phyloP scores from a whole-genome alignment of 2,888 invertebrate species.

The Ophion ventricosus region DNA sequence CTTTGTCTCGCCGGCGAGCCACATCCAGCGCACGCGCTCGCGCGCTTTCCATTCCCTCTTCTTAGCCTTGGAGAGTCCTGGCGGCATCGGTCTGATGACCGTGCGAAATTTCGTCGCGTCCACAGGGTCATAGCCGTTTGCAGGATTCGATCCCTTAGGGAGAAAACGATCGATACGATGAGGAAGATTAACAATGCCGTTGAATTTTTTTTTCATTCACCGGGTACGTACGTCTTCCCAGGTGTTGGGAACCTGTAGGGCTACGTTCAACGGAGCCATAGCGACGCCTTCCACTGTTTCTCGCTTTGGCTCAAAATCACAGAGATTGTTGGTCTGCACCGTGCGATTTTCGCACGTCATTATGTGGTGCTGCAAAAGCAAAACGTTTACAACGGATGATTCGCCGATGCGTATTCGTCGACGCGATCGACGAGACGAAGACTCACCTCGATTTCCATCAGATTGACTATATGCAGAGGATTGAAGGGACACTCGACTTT shows the following conservation, averaged over 20 bases:
- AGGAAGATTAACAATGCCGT: no score
- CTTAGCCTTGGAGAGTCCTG: slow-evolving; percentile 46
- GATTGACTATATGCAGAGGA: slow-evolving; percentile 55
- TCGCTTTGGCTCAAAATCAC: slow-evolving; percentile 60
- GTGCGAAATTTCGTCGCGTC: slow-evolving; percentile 49
- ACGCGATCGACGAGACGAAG: neutral
- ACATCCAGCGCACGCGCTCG: slow-evolving; percentile 44
- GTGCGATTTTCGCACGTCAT: slow-evolving; percentile 52
- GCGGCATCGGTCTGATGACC: slow-evolving; percentile 22
- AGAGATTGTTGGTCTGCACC: slow-evolving; percentile 16
- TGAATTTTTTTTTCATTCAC: no score
- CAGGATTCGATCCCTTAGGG: slow-evolving; percentile 38
- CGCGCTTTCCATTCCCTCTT: slow-evolving; percentile 41
- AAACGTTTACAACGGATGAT: no score
- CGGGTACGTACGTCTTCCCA: slow-evolving; percentile 51
- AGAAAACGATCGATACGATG: neutral
- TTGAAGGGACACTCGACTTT: slow-evolving; percentile 61
- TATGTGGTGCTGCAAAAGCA: slow-evolving; percentile 39
- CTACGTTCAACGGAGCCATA: slow-evolving; percentile 39
- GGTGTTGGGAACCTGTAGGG: slow-evolving; percentile 10
- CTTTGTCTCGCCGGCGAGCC: slow-evolving; percentile 36
- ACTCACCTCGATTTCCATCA: slow-evolving; percentile 56
- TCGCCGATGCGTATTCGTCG: neutral
- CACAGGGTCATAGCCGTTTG: slow-evolving; percentile 40
- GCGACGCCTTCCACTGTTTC: slow-evolving; percentile 52